These are phyloP conservation scores for Clanis bilineata DNA, from an alignment of 2,888 invertebrate genomes.

Conservation along the genomic window DNA sequence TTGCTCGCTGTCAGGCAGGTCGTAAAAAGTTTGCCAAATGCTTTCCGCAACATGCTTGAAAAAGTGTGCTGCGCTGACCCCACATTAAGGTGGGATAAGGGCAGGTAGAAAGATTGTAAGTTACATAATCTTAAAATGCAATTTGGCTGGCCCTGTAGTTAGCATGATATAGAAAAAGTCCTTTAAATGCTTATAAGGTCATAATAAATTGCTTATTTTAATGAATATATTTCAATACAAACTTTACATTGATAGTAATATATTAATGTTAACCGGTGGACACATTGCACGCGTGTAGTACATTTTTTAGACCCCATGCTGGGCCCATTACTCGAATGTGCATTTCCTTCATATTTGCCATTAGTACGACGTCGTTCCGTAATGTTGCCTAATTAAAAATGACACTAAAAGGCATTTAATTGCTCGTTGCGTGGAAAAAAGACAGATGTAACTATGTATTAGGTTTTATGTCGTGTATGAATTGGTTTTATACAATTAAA, in stretches of 20 bases:
- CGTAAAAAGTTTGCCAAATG: too few species aligned
- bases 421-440: slow-evolving; percentile 34
- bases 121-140: too few species aligned
- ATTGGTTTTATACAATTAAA: slow-evolving; percentile 20
- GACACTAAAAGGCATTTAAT: slow-evolving; percentile 41
- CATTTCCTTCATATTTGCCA: slow-evolving; percentile 26
- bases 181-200: neutral
- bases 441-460: slow-evolving; percentile 28
- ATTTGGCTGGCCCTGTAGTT: too few species aligned
- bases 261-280: slow-evolving; percentile 4
- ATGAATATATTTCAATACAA: neutral
- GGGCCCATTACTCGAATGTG: slow-evolving; percentile 6
- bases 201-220: neutral
- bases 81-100: too few species aligned
- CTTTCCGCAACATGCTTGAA: too few species aligned
- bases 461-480: slow-evolving; percentile 17
- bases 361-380: slow-evolving; percentile 30
- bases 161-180: too few species aligned
- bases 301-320: slow-evolving; percentile 2
- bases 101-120: too few species aligned
- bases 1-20: too few species aligned
- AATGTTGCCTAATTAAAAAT: slow-evolving; percentile 43
- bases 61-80: too few species aligned
- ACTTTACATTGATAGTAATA: neutral
- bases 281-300: neutral